phyloP scores from a whole-genome alignment of 53 echinoderm and acorn worm genomes.

The Crossaster papposus region DNA sequence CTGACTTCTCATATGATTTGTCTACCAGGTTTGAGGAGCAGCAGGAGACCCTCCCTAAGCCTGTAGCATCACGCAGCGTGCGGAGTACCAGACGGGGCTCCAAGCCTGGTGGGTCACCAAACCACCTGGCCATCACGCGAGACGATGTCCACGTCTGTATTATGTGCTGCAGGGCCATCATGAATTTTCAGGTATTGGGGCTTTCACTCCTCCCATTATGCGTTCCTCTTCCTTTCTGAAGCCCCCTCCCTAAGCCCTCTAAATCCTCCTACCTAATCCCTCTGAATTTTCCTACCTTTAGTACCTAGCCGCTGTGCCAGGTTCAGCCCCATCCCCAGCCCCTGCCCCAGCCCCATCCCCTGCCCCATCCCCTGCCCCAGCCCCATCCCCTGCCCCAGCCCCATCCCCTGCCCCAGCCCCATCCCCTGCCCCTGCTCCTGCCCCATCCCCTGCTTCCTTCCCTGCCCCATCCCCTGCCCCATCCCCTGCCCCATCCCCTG shows the following conservation, averaged over 20 bases:
- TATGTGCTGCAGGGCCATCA: conserved; percentile 99
- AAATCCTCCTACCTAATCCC: too few species aligned
- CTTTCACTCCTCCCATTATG: background rate
- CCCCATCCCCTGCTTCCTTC: too few species aligned
- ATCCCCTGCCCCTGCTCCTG: too few species aligned
- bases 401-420: too few species aligned
- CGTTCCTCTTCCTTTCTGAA: background rate
- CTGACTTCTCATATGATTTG: background rate
- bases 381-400: too few species aligned
- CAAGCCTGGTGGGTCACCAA: conserved; percentile 70
- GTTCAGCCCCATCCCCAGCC: too few species aligned
- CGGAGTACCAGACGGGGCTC: conserved; percentile 21
- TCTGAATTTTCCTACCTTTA: too few species aligned
- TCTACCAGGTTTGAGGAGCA: conserved; percentile 72
- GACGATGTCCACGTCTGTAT: conserved; percentile 99
- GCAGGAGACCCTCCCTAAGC: conserved; percentile 65
- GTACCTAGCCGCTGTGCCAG: too few species aligned
- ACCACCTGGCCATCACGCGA: conserved; percentile 87
- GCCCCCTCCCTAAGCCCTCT: background rate
- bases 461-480: too few species aligned
- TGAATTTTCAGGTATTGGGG: conserved; percentile 92
- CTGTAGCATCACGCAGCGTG: conserved; percentile 49
- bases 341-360: too few species aligned
- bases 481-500: too few species aligned
- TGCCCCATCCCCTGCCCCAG: too few species aligned